These are phyloP conservation scores for Rotaria socialis DNA, from an alignment of 2,888 invertebrate species.

Conservation along the genomic window DNA sequence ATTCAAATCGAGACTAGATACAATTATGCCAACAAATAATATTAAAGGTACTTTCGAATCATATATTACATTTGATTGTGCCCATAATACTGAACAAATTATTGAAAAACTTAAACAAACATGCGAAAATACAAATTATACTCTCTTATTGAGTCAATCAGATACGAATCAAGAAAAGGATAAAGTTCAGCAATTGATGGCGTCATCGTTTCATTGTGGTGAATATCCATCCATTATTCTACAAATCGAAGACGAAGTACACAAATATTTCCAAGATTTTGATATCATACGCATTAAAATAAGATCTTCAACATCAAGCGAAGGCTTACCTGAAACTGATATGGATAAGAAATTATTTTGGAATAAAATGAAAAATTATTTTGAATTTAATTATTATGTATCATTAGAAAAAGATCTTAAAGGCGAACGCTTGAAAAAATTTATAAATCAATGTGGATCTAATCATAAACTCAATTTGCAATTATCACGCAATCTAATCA, in stretches of 20 bases:
- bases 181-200: too few species aligned
- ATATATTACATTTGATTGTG: too few species aligned
- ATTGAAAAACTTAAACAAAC: too few species aligned
- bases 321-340: background rate
- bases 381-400: background rate
- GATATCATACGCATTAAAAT: background rate
- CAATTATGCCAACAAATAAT: too few species aligned
- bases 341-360: background rate
- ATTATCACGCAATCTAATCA: background rate
- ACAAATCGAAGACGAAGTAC: background rate
- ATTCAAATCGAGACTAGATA: too few species aligned
- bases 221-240: background rate
- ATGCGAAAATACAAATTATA: too few species aligned
- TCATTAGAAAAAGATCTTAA: background rate
- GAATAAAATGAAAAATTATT: background rate
- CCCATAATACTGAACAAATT: too few species aligned
- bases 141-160: too few species aligned
- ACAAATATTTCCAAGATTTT: background rate
- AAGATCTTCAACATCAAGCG: background rate
- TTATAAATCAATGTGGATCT: background rate
- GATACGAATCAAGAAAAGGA: too few species aligned
- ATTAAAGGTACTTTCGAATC: too few species aligned
- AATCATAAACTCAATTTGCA: background rate
- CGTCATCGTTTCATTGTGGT: background rate
- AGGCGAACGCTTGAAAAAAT: background rate